Evolutionary conservation across 2,113 vertebrate genomes (phyloP), one percentile per base, ranked within the genome.

Genomic region (Nymphicus hollandicus): DNA sequence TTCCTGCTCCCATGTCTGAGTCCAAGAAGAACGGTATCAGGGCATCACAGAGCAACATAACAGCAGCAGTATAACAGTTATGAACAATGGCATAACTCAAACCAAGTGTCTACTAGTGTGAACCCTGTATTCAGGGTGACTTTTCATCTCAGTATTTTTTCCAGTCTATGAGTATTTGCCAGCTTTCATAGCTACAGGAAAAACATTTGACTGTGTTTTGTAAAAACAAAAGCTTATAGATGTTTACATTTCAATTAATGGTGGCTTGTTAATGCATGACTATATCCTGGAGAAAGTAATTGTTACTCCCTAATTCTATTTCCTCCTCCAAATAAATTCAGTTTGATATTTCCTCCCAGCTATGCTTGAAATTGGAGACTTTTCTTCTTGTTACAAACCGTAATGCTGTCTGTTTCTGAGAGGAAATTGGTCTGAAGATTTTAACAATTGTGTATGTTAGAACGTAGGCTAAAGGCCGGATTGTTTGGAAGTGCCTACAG

Each of bases 271-370:
- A 94, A 87, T 72, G 85, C 91, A 92, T n/a, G 52, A 95, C 61
- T 56, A 81, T 66, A 90, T 90, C 92, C 91, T 58, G 80, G 50
- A 92, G 88, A 89, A 95, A 96, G 85, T 79, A 8, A 89, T 24
- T 90, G 80, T 96, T 91, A 76, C 72, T 90, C 94, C 63, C 68
- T 91, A 88, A 93, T 91, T 94, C 78, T 84, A 77, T 91, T 96
- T 97, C 93, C 84, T 96, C 81, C 50, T 93, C 68, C 85, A 96
- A 81, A 90, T 93, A 94, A 93, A 92, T 90, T 77, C 76, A 89
- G 64, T 91, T 96, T 73, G 55, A 83, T 82, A 68, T 80, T 93
- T 92, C 84, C 89, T 97, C 74, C 74, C 77, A 50, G 91, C 85
- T 94, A 33, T 37, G 44, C 60, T 84, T 96, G 90, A 94, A 95